These are phyloP conservation scores for Blennius ocellaris DNA, from an alignment of 2,113 vertebrate species.

Conservation along the genomic window DNA sequence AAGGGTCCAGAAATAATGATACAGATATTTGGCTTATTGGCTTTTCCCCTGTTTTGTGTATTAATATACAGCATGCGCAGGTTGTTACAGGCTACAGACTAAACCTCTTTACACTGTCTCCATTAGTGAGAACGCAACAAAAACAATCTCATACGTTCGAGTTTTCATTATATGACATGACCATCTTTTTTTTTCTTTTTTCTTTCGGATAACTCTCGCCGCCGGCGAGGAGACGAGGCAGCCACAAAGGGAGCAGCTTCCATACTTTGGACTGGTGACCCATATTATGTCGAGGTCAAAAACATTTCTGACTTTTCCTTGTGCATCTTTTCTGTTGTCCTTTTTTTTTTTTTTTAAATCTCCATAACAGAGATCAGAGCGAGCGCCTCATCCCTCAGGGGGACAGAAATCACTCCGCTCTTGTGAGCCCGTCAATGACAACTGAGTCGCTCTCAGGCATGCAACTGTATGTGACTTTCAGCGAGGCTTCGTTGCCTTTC, in stretches of 20 bases:
- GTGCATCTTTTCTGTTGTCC: constrained; percentile 37
- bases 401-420: constrained; percentile 70
- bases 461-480: constrained; percentile 61
- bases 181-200: too few species aligned
- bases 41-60: too few species aligned
- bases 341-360: constrained; percentile 22
- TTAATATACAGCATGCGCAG: too few species aligned
- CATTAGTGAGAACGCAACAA: background rate
- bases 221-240: constrained; percentile 1
- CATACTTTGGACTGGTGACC: constrained; percentile 18
- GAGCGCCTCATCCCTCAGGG: constrained; percentile 53
- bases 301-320: constrained; percentile 37
- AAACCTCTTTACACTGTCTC: too few species aligned
- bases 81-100: too few species aligned
- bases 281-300: constrained; percentile 45
- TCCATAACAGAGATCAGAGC: constrained; percentile 46
- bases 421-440: constrained; percentile 68
- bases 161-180: background rate
- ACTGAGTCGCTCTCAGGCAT: constrained; percentile 57
- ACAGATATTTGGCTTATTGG: too few species aligned
- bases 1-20: too few species aligned
- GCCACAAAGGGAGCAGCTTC: constrained; percentile 14
- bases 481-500: constrained; percentile 49
- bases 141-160: background rate
- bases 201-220: background rate